Conservation (phyloP, 2,797 vertebrate species). For the Kryptopterus vitreolus region DNA sequence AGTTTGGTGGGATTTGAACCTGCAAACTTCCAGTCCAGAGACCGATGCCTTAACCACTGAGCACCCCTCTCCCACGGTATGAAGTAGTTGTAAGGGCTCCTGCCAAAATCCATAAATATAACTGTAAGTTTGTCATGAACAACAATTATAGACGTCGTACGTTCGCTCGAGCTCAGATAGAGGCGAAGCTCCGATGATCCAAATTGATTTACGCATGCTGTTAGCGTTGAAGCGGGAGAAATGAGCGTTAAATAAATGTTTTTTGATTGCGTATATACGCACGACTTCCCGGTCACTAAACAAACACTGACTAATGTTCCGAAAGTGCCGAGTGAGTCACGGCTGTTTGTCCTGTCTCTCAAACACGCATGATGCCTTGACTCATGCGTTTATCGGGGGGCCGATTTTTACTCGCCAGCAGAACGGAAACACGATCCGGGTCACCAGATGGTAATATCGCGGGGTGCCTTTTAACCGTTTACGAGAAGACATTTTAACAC, state of each 20-base stretch:
- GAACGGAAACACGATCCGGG: not conserved
- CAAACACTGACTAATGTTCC: conserved; percentile 21
- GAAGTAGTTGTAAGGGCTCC: no score
- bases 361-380: not conserved
- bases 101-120: no score
- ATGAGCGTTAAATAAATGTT: not conserved
- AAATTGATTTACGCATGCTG: not conserved
- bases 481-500: not conserved
- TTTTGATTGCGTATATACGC: not conserved
- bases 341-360: not conserved
- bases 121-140: conserved; percentile 1
- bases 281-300: not conserved
- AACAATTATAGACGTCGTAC: not conserved
- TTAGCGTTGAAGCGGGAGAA: not conserved
- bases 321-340: conserved; percentile 1
- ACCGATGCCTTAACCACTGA: no score
- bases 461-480: not conserved
- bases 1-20: no score
- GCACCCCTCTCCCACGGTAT: no score
- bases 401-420: not conserved
- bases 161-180: not conserved
- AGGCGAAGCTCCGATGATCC: not conserved
- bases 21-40: no score
- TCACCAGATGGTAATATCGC: not conserved
- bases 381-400: not conserved